These are phyloP conservation scores for Jaculus jaculus DNA, from an alignment of 2,113 vertebrate species.

Conservation along the genomic window DNA sequence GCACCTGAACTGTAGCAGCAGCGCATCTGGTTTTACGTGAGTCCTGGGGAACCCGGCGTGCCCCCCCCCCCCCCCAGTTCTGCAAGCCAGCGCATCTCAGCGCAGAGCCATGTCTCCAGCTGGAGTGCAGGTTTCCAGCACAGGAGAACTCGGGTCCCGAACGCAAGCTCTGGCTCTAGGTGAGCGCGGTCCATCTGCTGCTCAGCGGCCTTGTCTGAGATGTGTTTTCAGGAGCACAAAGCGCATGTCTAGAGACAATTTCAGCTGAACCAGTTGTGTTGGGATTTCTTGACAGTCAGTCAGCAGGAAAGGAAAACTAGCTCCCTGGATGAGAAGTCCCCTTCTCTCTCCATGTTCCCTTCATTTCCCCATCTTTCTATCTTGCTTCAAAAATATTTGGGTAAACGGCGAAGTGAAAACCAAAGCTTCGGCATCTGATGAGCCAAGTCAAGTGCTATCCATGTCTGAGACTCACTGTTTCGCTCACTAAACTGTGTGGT, in stretches of 20 bases:
- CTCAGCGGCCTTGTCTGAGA: neutral
- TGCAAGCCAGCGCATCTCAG: no score
- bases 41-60: no score
- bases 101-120: no score
- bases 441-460: neutral
- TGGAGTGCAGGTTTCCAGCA: neutral
- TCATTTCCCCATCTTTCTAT: neutral
- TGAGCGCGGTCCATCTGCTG: neutral
- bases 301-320: neutral
- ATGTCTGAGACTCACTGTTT: neutral
- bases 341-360: neutral
- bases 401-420: conserved; percentile 2
- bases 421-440: neutral
- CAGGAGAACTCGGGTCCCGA: neutral
- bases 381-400: neutral
- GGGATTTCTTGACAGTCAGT: neutral
- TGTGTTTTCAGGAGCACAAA: neutral
- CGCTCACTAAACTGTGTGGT: neutral
- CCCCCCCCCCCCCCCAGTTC: no score
- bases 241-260: neutral
- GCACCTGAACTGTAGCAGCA: no score
- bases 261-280: neutral
- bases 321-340: neutral
- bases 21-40: no score
- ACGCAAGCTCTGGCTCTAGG: neutral